Evolutionary conservation across 2,797 vertebrate genomes (phyloP), one percentile per base, ranked within the genome.

Genomic region (Thamnophis elegans): DNA sequence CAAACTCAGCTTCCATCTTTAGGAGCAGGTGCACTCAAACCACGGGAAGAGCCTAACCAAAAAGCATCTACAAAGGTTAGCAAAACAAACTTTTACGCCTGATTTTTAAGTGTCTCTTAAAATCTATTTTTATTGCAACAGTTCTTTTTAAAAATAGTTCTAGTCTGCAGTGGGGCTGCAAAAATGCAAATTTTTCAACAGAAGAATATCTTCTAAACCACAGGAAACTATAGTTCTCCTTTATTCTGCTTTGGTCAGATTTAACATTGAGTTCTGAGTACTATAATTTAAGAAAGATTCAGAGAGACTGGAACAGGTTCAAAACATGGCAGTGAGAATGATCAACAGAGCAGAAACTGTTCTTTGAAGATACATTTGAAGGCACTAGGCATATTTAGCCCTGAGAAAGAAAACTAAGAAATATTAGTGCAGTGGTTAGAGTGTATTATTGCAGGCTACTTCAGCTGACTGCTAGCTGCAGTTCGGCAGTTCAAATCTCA

Each of bases 1-100:
- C 99, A 99, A 98, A 99, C 98, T 16, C 99, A 99, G 94, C 98
- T 99, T 91, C 99, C 99, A 9, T 98, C 98, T 86, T 93, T 99
- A 36, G 99, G 99, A 32, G 98, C 98, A 87, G 99, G 99, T 95
- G 97, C 98, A 0, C 98, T 99, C 0, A 99, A 99, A 95, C 97
- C 99, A 51, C 98, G 99, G 93, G 99, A 99, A 92, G 99, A 99
- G 93, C 98, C 99, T 93, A 99, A 98, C 98, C 99, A 98, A 95
- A 98, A 98, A 96, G 97, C 99, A 32, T 97, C 98, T 78, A 98
- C 98, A 94, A 99, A 99, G 99, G 99, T 99, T 55, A 94, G 96
- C 65, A 93, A 94, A 92, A 36, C 16, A 65, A 54, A 88, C 8
- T 90, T 25, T 25, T 20, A 58, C 1, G 3, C 8, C 22, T 85